These are phyloP conservation scores for Microplitis demolitor DNA, from an alignment of 1,140 invertebrate species.

Conservation along the genomic window DNA sequence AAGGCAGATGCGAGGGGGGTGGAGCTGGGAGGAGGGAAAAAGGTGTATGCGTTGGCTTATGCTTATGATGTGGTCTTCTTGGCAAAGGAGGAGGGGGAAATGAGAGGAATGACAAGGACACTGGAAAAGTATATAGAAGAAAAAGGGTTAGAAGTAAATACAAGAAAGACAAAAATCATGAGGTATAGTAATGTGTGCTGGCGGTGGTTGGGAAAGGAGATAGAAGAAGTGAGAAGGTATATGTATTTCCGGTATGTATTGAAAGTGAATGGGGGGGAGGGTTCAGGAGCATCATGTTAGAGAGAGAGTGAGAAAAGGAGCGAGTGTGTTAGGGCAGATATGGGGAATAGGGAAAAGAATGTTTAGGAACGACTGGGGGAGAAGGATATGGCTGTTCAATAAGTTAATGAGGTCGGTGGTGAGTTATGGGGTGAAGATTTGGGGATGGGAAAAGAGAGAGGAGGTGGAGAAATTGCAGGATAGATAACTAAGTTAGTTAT, in stretches of 20 bases:
- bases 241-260: slow-evolving; percentile 4
- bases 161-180: too few relatives aligned
- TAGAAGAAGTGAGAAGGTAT: slow-evolving; percentile 1
- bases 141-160: too few relatives aligned
- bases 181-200: background rate
- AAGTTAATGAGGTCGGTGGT: background rate
- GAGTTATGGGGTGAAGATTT: background rate
- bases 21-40: background rate
- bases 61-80: slow-evolving; percentile 10
- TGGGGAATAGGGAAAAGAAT: slow-evolving; percentile 1
- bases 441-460: background rate
- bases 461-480: background rate
- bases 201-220: background rate
- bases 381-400: background rate
- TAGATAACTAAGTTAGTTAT: too few relatives aligned
- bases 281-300: background rate
- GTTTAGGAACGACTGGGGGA: background rate
- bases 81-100: slow-evolving; percentile 1
- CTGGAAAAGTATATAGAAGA: background rate
- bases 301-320: background rate
- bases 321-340: background rate
- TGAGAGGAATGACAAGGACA: too few relatives aligned
- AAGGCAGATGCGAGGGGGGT: slow-evolving; percentile 2
- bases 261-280: background rate
- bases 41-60: slow-evolving; percentile 9